A percentile compares a stretch with the other conserved stretches of the same genome.
Conservation (phyloP, 2,113 vertebrate species). For the Psettodes erumei region DNA sequence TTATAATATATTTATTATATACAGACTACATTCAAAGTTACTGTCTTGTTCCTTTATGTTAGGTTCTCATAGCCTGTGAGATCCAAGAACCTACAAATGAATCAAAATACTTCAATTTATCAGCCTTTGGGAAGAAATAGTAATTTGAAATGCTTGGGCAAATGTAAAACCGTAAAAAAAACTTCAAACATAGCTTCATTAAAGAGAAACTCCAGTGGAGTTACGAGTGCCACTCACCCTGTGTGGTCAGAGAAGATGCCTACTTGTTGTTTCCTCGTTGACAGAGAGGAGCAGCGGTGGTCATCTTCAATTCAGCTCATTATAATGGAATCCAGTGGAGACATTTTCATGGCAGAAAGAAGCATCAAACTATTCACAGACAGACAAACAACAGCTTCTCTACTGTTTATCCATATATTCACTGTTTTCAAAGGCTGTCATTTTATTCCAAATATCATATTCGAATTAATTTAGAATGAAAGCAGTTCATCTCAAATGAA, state of each 20-base stretch:
- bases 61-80: background rate
- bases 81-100: slow-evolving; percentile 4
- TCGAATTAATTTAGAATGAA: no score
- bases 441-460: no score
- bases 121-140: background rate
- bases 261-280: slow-evolving; percentile 28
- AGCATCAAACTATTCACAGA: slow-evolving; percentile 34
- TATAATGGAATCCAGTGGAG: slow-evolving; percentile 37
- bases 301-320: slow-evolving; percentile 49
- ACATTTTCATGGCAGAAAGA: slow-evolving; percentile 30
- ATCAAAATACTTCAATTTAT: slow-evolving; percentile 26
- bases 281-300: slow-evolving; percentile 10
- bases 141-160: slow-evolving; percentile 1
- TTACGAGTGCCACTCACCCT: slow-evolving; percentile 21
- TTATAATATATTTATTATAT: no score
- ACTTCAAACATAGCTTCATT: slow-evolving; percentile 42
- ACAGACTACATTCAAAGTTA: background rate
- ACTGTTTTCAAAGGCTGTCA: no score
- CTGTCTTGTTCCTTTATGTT: background rate
- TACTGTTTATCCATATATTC: background rate
- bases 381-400: slow-evolving; percentile 28
- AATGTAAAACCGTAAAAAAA: no score
- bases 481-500: no score
- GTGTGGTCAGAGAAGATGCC: slow-evolving; percentile 1
- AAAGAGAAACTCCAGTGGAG: slow-evolving; percentile 8